Evolutionary conservation across 2,797 vertebrate genomes (phyloP), one percentile per base, ranked within the genome.

Genomic region (Malacoctenus gilli): DNA sequence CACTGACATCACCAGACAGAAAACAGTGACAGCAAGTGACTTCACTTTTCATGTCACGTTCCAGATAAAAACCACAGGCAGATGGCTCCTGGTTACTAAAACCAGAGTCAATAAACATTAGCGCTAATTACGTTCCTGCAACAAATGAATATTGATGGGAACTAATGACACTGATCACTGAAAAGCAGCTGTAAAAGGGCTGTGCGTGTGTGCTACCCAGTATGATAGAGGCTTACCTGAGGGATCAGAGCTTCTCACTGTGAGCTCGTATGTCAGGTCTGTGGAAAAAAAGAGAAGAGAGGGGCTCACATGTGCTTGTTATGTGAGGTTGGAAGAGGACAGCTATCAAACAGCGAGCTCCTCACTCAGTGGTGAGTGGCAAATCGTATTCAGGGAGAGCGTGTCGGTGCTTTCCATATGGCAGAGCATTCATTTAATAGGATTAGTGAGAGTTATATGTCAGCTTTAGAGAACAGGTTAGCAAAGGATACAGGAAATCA

Each of bases 261-360:
- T 97, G 89, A 99, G 91, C 83, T 99, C 95, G 31, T 97, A 99
- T 0, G 95, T 97, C 83, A 99, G 80, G 84, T 99, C 97, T 99
- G 83, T 68, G 83, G 82, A 84, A 50, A 52, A 58, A 37, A 53
- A 58, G 53, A 67, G 18, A 36, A 68, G 35, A 65, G 37, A 36
- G 44, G 59, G 39, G 68, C 23, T 72, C 52, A 50, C 23, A 69
- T 38, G 41, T 58, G 28, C 47, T 28, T 0, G 2, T 64, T 43
- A 58, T 37, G 56, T 55, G 52, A 36, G 19, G 41, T 20, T 31
- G 13, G 35, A 39, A 57, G 20, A 43, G 13, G 18, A 8, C 60
- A 53, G 35, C 34, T 42, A 30, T 54, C 21, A 59, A 46, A 59
- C 34, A 65, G 13, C 61, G 48, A 11, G 8, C 23, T 23, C 21